Conservation (phyloP, 2,113 vertebrate species). For the Haplotaxodon microlepis region DNA sequence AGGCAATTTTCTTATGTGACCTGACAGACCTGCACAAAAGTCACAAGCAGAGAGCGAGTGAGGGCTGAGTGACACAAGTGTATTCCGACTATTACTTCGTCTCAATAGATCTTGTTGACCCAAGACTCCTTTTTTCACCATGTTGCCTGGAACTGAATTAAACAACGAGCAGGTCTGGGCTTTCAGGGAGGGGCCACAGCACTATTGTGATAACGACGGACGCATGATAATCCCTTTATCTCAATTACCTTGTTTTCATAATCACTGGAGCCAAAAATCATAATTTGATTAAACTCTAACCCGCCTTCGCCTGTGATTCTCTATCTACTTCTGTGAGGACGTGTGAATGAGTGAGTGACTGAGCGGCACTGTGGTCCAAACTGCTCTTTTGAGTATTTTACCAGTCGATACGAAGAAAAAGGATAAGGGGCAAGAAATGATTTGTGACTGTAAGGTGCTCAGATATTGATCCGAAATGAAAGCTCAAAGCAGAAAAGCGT, state of each 20-base stretch:
- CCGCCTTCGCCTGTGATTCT: neutral
- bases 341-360: slow-evolving; percentile 4
- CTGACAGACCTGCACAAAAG: neutral
- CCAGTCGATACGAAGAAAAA: slow-evolving; percentile 52
- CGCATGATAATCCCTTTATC: neutral
- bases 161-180: neutral
- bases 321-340: neutral
- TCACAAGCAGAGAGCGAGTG: neutral
- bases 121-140: neutral
- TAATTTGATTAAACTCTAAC: neutral
- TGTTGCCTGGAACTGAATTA: neutral
- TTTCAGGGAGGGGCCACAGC: neutral
- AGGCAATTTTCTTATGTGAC: neutral
- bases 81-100: neutral
- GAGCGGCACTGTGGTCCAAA: neutral
- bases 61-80: neutral
- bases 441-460: slow-evolving; percentile 23
- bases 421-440: slow-evolving; percentile 2
- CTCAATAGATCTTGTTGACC: neutral
- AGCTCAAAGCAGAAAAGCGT: neutral
- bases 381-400: slow-evolving; percentile 24
- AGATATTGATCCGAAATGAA: slow-evolving; percentile 21
- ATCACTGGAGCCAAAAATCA: neutral
- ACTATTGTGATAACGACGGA: neutral
- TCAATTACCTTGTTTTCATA: neutral